Evolutionary conservation across 1,140 invertebrate genomes (phyloP).

Genomic region (Zaprionus inermis): DNA sequence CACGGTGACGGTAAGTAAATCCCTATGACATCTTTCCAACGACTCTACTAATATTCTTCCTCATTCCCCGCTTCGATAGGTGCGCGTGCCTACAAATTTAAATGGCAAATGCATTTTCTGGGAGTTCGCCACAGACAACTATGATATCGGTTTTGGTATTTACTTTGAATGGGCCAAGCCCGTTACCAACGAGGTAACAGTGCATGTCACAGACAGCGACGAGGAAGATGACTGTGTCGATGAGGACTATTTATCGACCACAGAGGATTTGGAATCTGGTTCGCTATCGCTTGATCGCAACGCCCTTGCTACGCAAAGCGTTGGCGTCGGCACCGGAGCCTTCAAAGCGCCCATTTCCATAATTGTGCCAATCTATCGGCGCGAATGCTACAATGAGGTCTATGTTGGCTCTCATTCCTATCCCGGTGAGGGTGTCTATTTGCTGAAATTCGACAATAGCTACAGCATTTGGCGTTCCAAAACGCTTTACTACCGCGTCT

Average conservation of each 20-base stretch:
- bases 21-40: background rate
- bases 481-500: constrained; percentile 99
- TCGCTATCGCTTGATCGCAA: constrained; percentile 74
- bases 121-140: constrained; percentile 99
- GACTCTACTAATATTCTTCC: background rate
- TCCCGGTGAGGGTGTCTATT: constrained; percentile 98
- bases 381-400: constrained; percentile 98
- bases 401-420: constrained; percentile 98
- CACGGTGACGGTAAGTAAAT: constrained; percentile 91
- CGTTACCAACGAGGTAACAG: constrained; percentile 92
- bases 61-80: constrained; percentile 36
- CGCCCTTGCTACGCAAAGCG: constrained; percentile 44
- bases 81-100: constrained; percentile 98
- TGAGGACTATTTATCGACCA: constrained; percentile 85
- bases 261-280: constrained; percentile 84
- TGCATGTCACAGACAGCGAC: constrained; percentile 95
- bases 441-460: constrained; percentile 99
- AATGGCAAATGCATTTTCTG: constrained; percentile 98
- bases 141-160: constrained; percentile 99
- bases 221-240: constrained; percentile 87
- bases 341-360: constrained; percentile 88
- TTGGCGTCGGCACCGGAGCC: constrained; percentile 1
- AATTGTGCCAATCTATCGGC: constrained; percentile 96
- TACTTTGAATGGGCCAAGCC: constrained; percentile 99
- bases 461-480: constrained; percentile 99